Evolutionary conservation across 1,140 invertebrate genomes (phyloP), one percentile per base, ranked within the genome.

Genomic region (Galleria mellonella): DNA sequence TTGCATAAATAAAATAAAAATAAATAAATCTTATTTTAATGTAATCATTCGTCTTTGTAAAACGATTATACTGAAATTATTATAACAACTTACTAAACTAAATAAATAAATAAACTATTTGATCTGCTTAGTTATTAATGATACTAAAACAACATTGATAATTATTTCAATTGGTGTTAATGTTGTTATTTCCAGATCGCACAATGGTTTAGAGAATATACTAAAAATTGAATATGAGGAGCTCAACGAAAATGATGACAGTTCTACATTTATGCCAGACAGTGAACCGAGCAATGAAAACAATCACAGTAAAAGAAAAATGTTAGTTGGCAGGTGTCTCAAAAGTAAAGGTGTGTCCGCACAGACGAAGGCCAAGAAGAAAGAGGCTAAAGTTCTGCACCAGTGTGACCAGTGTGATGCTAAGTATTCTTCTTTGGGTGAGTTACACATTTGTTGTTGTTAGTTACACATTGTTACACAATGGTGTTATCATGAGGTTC

Each of bases 341-440:
- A 63, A 58, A 41, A 33, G 15, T 14, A 52, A 58, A 55, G 32
- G 37, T 7, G 11, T 32, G 11, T n/a, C n/a, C n/a, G 23, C 31
- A 32, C 49, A 43, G 33, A 49, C 38, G 28, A 43, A 42, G 38
- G 13, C 41, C 2, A 64, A 65, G 39, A 75, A 68, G 37, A 60
- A 59, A 12, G 64, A 71, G 15, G 54, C 40, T 0, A 77, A 78
- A 55, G 60, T 64, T 11, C 36, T 76, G 32, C 71, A 85, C 41
- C 54, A 71, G 31, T 83, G 82, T 51, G 78, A 85, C 37, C 63
- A 76, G 38, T 82, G 81, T 44, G 64, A 73, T 42, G 69, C 74
- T 11, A 76, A 72, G 54, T 82, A 83, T 44, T 68, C 75, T 0
- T 78, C 78, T 11, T 45, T 72, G 9, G 54, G 77, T 83, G 48